Percentiles rank a stretch among this genome's conserved stretches.
phyloP scores from a whole-genome alignment of 2,113 vertebrate genomes.

The Cyanoderma ruficeps region DNA sequence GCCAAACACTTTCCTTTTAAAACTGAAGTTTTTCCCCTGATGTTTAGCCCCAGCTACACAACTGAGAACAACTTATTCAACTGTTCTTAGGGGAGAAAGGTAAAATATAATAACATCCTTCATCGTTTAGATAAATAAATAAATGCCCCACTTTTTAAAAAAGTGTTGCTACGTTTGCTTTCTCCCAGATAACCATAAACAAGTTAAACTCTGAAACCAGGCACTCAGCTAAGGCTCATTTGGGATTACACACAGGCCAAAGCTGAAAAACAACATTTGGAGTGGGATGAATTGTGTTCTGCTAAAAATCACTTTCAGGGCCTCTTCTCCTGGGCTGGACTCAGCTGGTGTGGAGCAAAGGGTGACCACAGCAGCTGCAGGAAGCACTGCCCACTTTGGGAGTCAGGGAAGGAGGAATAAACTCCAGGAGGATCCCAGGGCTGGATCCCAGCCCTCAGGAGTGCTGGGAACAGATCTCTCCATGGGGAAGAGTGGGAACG shows the following conservation, averaged over 20 bases:
- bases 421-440: neutral
- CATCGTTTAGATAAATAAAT: neutral
- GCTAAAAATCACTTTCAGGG: neutral
- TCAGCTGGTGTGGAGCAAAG: neutral
- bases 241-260: neutral
- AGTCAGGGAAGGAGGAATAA: neutral
- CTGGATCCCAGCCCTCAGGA: neutral
- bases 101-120: neutral
- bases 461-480: neutral
- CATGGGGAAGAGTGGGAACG: neutral
- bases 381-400: neutral
- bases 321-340: neutral
- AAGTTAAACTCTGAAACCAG: neutral
- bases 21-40: neutral
- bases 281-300: neutral
- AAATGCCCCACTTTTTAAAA: neutral
- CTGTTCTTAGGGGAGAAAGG: neutral
- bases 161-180: neutral
- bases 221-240: neutral
- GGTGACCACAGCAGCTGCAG: neutral
- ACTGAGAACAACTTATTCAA: neutral
- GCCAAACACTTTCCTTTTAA: neutral
- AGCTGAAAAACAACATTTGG: slow-evolving; percentile 37
- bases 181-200: slow-evolving; percentile 3
- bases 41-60: neutral